Conservation (phyloP, 2,113 vertebrate genomes). For the Nannospalax galili region DNA sequence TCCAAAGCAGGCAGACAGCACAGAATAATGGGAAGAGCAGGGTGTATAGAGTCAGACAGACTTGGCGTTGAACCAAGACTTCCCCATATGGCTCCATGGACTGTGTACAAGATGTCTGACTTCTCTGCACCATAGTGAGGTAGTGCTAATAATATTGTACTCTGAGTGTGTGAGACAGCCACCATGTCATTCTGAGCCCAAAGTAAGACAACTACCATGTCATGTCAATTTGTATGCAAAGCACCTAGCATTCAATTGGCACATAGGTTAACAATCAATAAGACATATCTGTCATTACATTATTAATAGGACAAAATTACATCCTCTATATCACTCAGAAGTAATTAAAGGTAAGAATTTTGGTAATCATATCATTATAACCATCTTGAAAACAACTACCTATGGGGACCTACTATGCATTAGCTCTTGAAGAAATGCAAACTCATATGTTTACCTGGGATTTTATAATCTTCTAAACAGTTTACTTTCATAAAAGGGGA, state of each 20-base stretch:
- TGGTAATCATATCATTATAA: neutral
- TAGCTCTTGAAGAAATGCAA: neutral
- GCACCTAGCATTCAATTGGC: neutral
- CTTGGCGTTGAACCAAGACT: neutral
- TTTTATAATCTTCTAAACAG: neutral
- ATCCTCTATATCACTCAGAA: neutral
- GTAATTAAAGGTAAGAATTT: constrained; percentile 18
- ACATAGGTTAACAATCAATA: neutral
- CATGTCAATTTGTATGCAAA: neutral
- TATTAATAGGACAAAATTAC: constrained; percentile 11
- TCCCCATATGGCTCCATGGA: neutral
- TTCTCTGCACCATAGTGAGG: neutral
- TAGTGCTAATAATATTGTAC: neutral
- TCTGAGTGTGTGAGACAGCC: neutral
- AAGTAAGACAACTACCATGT: neutral
- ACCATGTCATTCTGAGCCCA: neutral
- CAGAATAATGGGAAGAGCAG: neutral
- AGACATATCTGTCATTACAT: neutral
- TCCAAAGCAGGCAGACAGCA: neutral
- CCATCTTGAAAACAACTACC: neutral
- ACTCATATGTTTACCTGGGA: neutral
- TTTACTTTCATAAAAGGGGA: neutral
- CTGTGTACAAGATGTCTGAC: neutral
- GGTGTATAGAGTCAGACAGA: neutral
- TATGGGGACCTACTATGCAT: neutral